Evolutionary conservation across 2,113 vertebrate genomes (phyloP).

Genomic region (Halcyon senegalensis): DNA sequence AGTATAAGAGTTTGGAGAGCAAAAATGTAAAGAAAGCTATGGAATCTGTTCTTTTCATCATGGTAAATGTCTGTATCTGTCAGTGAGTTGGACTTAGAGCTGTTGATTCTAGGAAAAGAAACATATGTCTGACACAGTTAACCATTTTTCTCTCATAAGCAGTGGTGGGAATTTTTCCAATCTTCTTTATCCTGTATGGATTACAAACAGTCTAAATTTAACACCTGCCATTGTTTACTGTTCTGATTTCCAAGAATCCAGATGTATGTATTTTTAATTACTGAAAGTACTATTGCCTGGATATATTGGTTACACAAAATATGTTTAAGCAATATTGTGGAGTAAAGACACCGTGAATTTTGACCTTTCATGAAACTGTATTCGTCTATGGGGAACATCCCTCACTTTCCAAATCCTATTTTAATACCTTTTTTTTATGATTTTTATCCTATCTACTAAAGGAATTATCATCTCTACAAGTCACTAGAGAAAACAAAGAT

Average conservation of each 20-base stretch:
- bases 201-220: neutral
- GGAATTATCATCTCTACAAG: neutral
- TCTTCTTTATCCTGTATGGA: neutral
- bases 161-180: neutral
- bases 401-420: conserved; percentile 5
- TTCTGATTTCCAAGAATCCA: neutral
- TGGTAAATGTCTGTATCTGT: neutral
- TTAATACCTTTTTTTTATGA: neutral
- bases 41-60: neutral
- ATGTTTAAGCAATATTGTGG: neutral
- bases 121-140: neutral
- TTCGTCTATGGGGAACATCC: neutral
- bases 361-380: neutral
- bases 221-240: neutral
- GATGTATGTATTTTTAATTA: neutral
- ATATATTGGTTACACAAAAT: conserved; percentile 8
- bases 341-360: neutral
- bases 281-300: neutral
- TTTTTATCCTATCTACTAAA: neutral
- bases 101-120: neutral
- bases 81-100: neutral
- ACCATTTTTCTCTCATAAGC: neutral
- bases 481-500: neutral
- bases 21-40: neutral
- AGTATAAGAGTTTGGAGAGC: neutral